Percentiles rank a stretch among this genome's conserved stretches.
These are phyloP conservation scores for Stegophylla sp. DNA, from an alignment of 2,888 invertebrate species.

Conservation along the genomic window DNA sequence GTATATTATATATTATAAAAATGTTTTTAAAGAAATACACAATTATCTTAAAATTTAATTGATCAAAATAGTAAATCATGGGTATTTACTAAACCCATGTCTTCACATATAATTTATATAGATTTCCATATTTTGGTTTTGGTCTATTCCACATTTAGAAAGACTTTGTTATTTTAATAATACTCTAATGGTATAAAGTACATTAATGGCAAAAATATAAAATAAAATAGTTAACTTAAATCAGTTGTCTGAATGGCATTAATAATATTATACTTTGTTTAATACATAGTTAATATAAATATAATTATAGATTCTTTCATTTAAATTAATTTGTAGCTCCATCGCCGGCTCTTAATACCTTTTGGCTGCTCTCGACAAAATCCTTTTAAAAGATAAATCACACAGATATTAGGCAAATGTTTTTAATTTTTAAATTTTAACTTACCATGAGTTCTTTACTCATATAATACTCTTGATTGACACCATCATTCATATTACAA, in stretches of 20 bases:
- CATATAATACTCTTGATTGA: constrained; percentile 72
- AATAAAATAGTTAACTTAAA: constrained; percentile 24
- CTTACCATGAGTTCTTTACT: constrained; percentile 71
- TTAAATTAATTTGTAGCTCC: constrained; percentile 53
- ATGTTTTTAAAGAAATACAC: too few species aligned
- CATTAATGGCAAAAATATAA: constrained; percentile 19
- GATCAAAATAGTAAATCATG: too few species aligned
- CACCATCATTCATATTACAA: constrained; percentile 72
- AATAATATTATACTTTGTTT: background rate
- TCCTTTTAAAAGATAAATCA: constrained; percentile 65
- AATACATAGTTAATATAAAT: background rate
- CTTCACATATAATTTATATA: too few species aligned
- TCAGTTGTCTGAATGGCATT: too few species aligned
- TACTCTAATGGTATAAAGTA: background rate
- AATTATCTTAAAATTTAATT: too few species aligned
- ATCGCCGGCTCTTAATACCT: constrained; percentile 64
- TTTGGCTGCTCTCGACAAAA: constrained; percentile 71
- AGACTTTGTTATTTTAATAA: too few species aligned
- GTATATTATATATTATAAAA: too few species aligned
- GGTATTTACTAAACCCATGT: too few species aligned
- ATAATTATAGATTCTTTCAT: background rate
- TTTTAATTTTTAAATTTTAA: constrained; percentile 1
- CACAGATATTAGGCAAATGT: constrained; percentile 16
- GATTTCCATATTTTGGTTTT: too few species aligned
- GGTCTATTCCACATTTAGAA: too few species aligned